phyloP scores from a whole-genome alignment of 2,888 invertebrate genomes.

The Gandaritis pyraliata region DNA sequence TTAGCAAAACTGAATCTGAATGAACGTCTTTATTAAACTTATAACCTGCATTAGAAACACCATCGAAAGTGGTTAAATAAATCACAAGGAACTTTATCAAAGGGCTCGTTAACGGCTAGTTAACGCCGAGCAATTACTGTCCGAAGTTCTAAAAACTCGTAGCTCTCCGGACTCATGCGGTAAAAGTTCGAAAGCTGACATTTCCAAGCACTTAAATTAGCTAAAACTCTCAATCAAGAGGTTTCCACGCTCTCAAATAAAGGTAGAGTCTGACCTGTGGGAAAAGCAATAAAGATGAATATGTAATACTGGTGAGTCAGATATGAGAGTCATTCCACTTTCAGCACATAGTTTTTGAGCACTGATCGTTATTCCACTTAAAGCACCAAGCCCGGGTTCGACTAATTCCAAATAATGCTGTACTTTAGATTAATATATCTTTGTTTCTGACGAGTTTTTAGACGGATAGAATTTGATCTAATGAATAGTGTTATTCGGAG shows the following conservation, averaged over 20 bases:
- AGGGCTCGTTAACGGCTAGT: conserved; percentile 29
- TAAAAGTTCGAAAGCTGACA: conserved; percentile 19
- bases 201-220: conserved; percentile 13
- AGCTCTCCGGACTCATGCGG: conserved; percentile 17
- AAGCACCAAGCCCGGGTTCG: too few relatives aligned
- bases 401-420: too few relatives aligned
- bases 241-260: conserved; percentile 13
- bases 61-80: conserved; percentile 30
- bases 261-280: conserved; percentile 1
- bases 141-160: neutral
- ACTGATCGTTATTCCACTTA: too few relatives aligned
- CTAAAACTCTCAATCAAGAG: conserved; percentile 17
- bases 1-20: too few relatives aligned
- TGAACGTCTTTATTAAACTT: too few relatives aligned
- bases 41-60: conserved; percentile 16
- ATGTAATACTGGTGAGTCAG: too few relatives aligned
- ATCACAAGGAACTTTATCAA: conserved; percentile 23
- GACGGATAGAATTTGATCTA: too few relatives aligned
- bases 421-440: too few relatives aligned
- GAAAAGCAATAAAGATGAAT: neutral
- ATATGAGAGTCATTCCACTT: too few relatives aligned
- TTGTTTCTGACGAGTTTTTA: too few relatives aligned
- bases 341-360: too few relatives aligned
- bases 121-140: conserved; percentile 28
- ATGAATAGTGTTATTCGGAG: too few relatives aligned